These are phyloP conservation scores for Drosophila punjabiensis DNA, from an alignment of 1,140 invertebrate genomes.

Conservation along the genomic window DNA sequence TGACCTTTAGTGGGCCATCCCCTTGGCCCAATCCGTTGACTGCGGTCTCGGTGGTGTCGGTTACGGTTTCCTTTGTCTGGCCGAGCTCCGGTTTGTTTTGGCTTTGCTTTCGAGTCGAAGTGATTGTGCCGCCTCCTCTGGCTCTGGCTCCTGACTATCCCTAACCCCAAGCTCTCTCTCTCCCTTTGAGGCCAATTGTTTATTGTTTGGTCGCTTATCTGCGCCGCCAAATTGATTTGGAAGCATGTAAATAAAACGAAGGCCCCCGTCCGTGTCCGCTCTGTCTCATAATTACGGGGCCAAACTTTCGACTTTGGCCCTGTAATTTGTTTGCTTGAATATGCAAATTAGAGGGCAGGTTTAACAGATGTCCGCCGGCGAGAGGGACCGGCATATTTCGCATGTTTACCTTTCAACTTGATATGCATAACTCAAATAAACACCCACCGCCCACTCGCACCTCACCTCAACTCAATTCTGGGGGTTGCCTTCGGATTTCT, in stretches of 20 bases:
- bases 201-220: conserved; percentile 62
- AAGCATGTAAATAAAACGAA: conserved; percentile 55
- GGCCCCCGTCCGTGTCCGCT: neutral
- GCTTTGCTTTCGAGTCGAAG: conserved; percentile 24
- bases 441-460: conserved; percentile 34
- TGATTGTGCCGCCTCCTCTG: conserved; percentile 11
- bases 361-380: conserved; percentile 6
- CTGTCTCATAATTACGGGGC: conserved; percentile 37
- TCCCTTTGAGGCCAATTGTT: conserved; percentile 23
- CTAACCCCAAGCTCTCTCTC: neutral
- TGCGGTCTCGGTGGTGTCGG: conserved; percentile 24
- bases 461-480: neutral
- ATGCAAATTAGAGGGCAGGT: conserved; percentile 53
- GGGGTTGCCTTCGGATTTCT: conserved; percentile 30
- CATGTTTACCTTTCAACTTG: conserved; percentile 72
- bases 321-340: conserved; percentile 33
- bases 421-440: conserved; percentile 78
- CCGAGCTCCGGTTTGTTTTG: conserved; percentile 27
- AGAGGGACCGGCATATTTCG: conserved; percentile 43
- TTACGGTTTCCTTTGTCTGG: conserved; percentile 58
- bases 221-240: conserved; percentile 67
- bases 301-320: conserved; percentile 21
- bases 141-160: neutral
- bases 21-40: conserved; percentile 26
- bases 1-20: conserved; percentile 38